Conservation (phyloP, 2,888 invertebrate species). For the Cheilosia vulpina region DNA sequence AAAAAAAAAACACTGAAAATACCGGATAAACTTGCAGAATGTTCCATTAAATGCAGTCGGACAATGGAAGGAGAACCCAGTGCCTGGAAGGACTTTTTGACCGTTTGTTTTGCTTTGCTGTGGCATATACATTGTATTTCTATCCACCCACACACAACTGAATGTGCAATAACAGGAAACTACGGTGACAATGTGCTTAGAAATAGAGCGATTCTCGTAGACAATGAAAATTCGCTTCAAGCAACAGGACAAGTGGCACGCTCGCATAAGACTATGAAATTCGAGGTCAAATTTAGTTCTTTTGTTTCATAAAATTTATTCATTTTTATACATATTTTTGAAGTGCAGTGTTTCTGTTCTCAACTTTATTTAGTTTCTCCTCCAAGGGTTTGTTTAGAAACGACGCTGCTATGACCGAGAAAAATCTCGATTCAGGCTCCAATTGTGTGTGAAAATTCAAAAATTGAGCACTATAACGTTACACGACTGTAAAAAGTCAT, state of each 20-base stretch:
- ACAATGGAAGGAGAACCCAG: conserved; percentile 37
- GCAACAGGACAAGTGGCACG: conserved; percentile 58
- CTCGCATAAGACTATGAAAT: conserved; percentile 25
- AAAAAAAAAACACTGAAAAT: neutral
- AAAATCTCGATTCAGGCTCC: conserved; percentile 51
- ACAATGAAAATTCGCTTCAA: conserved; percentile 10
- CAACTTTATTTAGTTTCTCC: neutral
- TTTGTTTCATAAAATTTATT: conserved; percentile 11
- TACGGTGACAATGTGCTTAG: conserved; percentile 43
- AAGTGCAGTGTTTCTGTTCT: neutral
- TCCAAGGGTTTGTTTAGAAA: neutral
- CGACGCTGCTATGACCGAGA: conserved; percentile 16
- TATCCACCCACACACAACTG: neutral
- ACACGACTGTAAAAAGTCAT: conserved; percentile 37
- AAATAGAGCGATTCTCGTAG: neutral
- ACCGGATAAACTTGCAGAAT: conserved; percentile 4
- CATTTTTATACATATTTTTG: neutral
- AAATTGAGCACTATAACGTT: conserved; percentile 3
- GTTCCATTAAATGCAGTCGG: conserved; percentile 40
- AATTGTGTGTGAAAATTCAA: conserved; percentile 68
- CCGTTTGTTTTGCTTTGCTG: conserved; percentile 31
- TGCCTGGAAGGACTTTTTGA: conserved; percentile 48
- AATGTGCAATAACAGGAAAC: conserved; percentile 42
- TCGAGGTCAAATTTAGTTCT: conserved; percentile 51
- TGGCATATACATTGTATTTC: neutral